These are phyloP conservation scores for Scolopax rusticola DNA, from an alignment of 2,797 vertebrate species.

Conservation along the genomic window DNA sequence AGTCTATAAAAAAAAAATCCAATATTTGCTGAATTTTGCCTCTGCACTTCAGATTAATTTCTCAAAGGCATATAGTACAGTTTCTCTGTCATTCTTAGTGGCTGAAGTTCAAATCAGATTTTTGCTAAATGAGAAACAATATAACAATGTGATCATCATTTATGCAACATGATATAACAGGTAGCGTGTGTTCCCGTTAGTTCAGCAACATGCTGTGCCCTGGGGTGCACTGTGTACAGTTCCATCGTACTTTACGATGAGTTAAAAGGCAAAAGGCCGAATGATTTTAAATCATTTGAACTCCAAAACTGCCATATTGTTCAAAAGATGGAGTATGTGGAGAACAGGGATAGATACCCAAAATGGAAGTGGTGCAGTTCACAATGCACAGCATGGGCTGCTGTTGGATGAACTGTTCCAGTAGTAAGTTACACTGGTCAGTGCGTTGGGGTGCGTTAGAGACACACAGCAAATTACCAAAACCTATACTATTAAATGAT, in stretches of 20 bases:
- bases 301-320: background rate
- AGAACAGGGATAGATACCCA: background rate
- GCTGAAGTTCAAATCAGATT: slow-evolving; percentile 10
- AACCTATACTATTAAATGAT: background rate
- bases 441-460: background rate
- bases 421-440: background rate
- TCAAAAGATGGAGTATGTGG: background rate
- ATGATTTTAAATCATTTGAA: background rate
- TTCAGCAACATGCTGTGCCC: background rate
- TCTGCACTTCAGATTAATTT: slow-evolving; percentile 24
- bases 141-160: background rate
- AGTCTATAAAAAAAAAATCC: slow-evolving; percentile 57
- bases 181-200: background rate
- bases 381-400: background rate
- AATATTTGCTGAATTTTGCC: slow-evolving; percentile 42
- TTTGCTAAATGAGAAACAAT: slow-evolving; percentile 34
- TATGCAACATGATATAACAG: background rate
- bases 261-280: background rate
- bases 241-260: background rate
- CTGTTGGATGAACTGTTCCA: background rate
- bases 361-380: background rate
- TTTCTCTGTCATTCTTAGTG: background rate
- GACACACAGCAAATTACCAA: background rate
- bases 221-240: background rate
- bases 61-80: background rate